Evolutionary conservation across 2,888 invertebrate genomes (phyloP).

Genomic region (Drosophila pseudotalamancana): DNA sequence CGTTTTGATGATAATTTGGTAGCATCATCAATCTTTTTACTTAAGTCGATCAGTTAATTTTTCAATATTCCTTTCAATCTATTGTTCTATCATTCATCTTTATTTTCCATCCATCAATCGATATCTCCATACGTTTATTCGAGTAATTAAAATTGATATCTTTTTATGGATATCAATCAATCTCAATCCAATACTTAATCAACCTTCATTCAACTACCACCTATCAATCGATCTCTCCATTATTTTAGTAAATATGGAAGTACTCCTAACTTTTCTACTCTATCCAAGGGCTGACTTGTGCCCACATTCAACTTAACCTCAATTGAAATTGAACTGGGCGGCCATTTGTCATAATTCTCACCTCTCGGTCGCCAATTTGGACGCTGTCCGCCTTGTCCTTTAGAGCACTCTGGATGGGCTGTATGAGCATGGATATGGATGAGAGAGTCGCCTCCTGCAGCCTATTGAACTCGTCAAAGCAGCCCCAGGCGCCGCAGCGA

Average conservation of each 20-base stretch:
- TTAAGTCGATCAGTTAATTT: background rate
- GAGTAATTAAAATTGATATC: no score
- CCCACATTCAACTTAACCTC: background rate
- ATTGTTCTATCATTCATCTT: no score
- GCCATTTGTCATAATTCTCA: conserved; percentile 72
- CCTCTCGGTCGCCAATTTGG: conserved; percentile 85
- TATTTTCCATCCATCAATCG: no score
- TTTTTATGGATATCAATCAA: background rate
- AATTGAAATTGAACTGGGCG: conserved; percentile 4
- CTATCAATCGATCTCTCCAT: background rate
- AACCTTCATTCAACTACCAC: no score
- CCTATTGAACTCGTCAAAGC: conserved; percentile 99
- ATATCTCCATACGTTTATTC: no score
- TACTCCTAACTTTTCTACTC: no score
- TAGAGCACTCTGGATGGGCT: conserved; percentile 94
- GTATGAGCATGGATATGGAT: conserved; percentile 96
- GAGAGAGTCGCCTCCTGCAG: conserved; percentile 97
- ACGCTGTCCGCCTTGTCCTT: conserved; percentile 86
- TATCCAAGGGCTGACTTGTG: no score
- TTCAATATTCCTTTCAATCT: no score
- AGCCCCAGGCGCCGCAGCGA: conserved; percentile 98
- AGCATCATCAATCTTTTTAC: no score
- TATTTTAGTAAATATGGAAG: no score
- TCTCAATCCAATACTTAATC: no score
- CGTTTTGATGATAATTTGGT: no score